Evolutionary conservation across 1,140 invertebrate species (phyloP).

Genomic region (Caligus rogercresseyi): DNA sequence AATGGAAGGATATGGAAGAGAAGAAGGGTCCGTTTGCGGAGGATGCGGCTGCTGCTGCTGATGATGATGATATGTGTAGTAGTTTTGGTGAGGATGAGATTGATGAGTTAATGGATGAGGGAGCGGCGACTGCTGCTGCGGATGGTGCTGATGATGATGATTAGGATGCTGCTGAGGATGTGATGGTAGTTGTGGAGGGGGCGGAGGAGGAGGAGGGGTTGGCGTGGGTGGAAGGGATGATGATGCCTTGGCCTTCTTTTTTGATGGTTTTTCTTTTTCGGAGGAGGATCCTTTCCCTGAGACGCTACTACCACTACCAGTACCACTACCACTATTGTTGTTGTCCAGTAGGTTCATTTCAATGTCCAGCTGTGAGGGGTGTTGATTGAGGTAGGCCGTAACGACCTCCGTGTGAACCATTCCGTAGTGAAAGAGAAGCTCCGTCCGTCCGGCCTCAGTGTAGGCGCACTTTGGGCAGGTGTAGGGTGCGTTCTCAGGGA

Average conservation of each 20-base stretch:
- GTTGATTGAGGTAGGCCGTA: not conserved
- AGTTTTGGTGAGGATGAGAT: not conserved
- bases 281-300: too few relatives aligned
- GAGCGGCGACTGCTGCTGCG: too few relatives aligned
- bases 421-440: conserved; percentile 8
- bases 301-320: too few relatives aligned
- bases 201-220: not conserved
- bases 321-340: too few relatives aligned
- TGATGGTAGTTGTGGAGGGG: not conserved
- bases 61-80: too few relatives aligned
- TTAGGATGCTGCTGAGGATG: not conserved
- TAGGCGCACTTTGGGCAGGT: conserved; percentile 6
- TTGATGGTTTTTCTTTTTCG: too few relatives aligned
- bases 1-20: too few relatives aligned
- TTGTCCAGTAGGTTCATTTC: conserved; percentile 10
- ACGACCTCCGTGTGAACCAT: conserved; percentile 10
- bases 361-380: not conserved
- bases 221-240: not conserved
- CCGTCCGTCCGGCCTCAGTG: not conserved
- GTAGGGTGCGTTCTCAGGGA: conserved; percentile 4
- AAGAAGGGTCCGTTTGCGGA: not conserved
- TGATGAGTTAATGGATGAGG: not conserved
- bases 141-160: not conserved
- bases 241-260: too few relatives aligned
- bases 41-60: not conserved